Evolutionary conservation across 2,888 invertebrate species (phyloP).

Genomic region (Campoletis raptor): DNA sequence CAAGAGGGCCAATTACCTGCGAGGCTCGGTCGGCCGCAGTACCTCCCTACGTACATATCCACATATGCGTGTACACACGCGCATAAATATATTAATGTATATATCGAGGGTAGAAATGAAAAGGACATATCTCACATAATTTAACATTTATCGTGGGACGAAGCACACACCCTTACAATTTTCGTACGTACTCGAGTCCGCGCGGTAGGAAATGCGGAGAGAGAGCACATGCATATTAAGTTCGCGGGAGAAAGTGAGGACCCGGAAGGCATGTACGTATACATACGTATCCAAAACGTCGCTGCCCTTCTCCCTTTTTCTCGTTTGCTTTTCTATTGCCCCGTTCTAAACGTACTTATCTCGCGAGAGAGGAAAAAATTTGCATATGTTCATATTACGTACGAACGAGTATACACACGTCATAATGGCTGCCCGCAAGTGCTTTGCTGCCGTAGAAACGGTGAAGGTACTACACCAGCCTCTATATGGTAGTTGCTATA

Average conservation of each 20-base stretch:
- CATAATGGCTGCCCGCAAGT: slow-evolving; percentile 62
- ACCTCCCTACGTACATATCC: slow-evolving; percentile 63
- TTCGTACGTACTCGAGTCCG: slow-evolving; percentile 40
- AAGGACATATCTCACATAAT: slow-evolving; percentile 17
- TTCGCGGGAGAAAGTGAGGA: slow-evolving; percentile 23
- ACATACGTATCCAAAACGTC: slow-evolving; percentile 51
- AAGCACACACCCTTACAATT: not conserved
- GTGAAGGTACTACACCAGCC: slow-evolving; percentile 11
- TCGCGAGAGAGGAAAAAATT: not conserved
- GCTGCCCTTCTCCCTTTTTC: slow-evolving; percentile 39
- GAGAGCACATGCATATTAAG: no score
- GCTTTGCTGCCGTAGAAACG: slow-evolving; percentile 17
- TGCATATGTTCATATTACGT: slow-evolving; percentile 64
- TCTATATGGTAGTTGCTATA: slow-evolving; percentile 3
- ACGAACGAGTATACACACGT: slow-evolving; percentile 65
- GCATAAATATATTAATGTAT: slow-evolving; percentile 28
- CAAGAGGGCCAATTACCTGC: slow-evolving; percentile 84
- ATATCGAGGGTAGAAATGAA: not conserved
- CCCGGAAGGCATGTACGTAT: not conserved
- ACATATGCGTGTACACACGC: not conserved
- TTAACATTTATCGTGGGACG: slow-evolving; percentile 35
- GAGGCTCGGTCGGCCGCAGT: slow-evolving; percentile 61
- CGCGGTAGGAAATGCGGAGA: not conserved
- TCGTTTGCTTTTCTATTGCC: slow-evolving; percentile 50
- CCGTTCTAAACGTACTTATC: slow-evolving; percentile 44